Base-by-base conservation (phyloP, 2,797 vertebrate species). In the Muscicapa comitata region DNA sequence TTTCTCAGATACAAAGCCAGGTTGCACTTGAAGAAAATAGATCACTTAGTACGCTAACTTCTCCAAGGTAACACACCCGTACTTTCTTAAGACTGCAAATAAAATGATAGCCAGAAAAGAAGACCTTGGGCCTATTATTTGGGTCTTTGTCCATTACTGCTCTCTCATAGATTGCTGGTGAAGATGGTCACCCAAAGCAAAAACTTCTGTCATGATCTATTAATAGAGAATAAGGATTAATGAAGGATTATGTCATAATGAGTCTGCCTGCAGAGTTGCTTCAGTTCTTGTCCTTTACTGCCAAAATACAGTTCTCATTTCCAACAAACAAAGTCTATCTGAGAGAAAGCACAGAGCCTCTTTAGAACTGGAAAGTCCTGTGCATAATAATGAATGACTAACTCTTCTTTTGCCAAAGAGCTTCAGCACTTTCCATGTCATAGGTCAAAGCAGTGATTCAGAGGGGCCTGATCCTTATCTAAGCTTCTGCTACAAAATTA, bases 231-330 rank as follows among this genome's bases (percentile, higher is more conserved):
- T 94, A 95, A 97, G 97, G 96, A 98, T 98, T 98, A 98, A 98
- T 98, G 98, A 98, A 98, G 97, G 98, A 98, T 98, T 98, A 98
- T 98, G 98, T 98, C 98, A 98, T 97, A 98, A 98, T 98, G 98
- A 98, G 97, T 98, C 95, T 97, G 98, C 97, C 97, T 96, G 97
- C 97, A 91, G 97, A 98, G 98, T 96, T 97, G 97, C 96, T 97
- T 96, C 97, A 96, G 96, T 95, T 96, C 97, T 97, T 97, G 97
- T 97, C 95, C 96, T 97, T 96, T 97, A 97, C 98, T 98, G 98
- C 99, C 99, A 99, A 98, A 98, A 98, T 98, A 98, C 97, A 98
- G 98, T 98, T 98, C 98, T 98, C 98, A 98, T 98, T 98, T 98
- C 98, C 98, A 98, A 96, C 98, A 98, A 99, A 99, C 98, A 99